Evolutionary conservation across 2,888 invertebrate species (phyloP).

Genomic region (Caenorhabditis sp.): DNA sequence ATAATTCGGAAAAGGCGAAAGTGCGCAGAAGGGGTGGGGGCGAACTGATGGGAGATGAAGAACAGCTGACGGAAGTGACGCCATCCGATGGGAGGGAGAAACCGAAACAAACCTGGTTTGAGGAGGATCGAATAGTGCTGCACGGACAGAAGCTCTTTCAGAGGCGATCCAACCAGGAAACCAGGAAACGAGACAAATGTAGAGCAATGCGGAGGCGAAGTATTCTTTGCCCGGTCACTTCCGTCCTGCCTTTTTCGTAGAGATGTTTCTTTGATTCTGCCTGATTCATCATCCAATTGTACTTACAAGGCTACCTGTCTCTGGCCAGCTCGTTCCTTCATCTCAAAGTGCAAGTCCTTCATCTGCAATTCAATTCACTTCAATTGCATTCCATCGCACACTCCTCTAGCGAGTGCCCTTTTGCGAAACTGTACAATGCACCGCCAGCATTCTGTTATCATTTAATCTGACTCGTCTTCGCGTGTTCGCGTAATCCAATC

Average conservation of each 20-base stretch:
- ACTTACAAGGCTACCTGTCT: conserved; percentile 16
- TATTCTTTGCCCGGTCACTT: no score
- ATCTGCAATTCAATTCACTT: conserved; percentile 1
- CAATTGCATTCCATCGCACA: no score
- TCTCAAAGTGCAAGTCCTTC: conserved; percentile 35
- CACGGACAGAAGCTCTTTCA: no score
- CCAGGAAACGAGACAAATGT: no score
- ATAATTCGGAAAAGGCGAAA: conserved; percentile 6
- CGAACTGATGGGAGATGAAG: no score
- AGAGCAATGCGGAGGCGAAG: no score
- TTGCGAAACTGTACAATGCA: conserved; percentile 19
- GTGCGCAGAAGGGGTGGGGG: conserved; percentile 8
- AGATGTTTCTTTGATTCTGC: conserved; percentile 4
- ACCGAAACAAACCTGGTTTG: no score
- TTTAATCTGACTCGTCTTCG: conserved; percentile 39
- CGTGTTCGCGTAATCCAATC: conserved; percentile 59
- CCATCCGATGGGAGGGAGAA: not conserved
- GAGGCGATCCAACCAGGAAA: no score
- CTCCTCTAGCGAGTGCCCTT: conserved; percentile 27
- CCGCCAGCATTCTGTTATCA: conserved; percentile 37
- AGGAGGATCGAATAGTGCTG: no score
- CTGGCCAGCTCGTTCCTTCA: conserved; percentile 4
- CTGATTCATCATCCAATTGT: conserved; percentile 16
- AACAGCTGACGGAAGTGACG: conserved; percentile 45
- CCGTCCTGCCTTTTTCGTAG: not conserved